Percentiles rank a stretch among this genome's conserved stretches.
Conservation (phyloP, 2,113 vertebrate species). For the Psilopsiagon aurifrons region DNA sequence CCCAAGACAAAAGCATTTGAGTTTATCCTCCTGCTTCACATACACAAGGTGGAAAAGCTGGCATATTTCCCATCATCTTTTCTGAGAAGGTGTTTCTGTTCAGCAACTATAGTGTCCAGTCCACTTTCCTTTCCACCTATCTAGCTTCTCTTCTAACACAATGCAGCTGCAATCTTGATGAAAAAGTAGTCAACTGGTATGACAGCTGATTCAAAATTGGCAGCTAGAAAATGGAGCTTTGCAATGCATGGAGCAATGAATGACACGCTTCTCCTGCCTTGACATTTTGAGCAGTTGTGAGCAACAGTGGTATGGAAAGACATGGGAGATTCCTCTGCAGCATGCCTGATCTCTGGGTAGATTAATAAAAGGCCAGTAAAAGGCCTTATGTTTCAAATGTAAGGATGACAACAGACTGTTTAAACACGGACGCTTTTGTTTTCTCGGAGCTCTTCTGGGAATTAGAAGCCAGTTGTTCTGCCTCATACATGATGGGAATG, state of each 20-base stretch:
- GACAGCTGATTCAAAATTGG: neutral
- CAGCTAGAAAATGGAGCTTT: neutral
- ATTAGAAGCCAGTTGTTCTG: conserved; percentile 36
- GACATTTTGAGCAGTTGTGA: neutral
- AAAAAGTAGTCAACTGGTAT: neutral
- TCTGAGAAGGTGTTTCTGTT: neutral
- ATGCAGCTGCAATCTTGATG: neutral
- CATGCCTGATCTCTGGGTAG: neutral
- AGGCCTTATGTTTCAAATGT: neutral
- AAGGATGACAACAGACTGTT: neutral
- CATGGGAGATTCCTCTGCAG: neutral
- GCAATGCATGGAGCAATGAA: neutral
- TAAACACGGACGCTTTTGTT: neutral
- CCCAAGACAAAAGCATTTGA: neutral
- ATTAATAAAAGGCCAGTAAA: neutral
- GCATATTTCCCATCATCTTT: neutral
- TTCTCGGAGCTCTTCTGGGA: conserved; percentile 17
- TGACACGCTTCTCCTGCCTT: neutral
- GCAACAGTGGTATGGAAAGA: neutral
- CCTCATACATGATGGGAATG: conserved; percentile 1
- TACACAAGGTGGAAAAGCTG: neutral
- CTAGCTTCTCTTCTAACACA: neutral
- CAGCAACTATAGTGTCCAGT: neutral
- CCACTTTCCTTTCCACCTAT: neutral
- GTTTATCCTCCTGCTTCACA: neutral